Base-by-base conservation (phyloP, 2,888 invertebrate species). In the Drosophila limbata region DNA sequence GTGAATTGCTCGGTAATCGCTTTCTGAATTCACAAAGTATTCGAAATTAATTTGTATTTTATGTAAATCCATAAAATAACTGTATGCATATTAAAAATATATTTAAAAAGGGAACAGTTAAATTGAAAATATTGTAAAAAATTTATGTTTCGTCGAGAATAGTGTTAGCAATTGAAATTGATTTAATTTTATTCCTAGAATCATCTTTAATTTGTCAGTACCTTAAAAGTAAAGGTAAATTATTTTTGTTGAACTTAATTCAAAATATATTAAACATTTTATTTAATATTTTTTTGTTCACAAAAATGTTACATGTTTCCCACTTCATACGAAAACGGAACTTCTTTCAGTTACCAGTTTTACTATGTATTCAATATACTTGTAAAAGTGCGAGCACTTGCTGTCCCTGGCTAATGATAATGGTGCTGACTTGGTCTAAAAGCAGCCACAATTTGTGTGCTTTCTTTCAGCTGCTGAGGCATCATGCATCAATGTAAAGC, bases 361-460 rank as follows among this genome's bases (percentile, higher is more conserved):
- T 8, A 13, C 10, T 6, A 17, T 11, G 6, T 21, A 10, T 11
- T 9, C 2, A 13, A 11, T 4, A 5, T 8, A 4, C 25, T 25
- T 25, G 4, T 5, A 47, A 19, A 11, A 31, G 15, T 47, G 3
- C 17, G 10, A 15, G 48, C 25, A 35, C 21, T 37, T 15, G 51
- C 15, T 42, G 25, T 10, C 25, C 13, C 11, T 35, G n/a, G 10
- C 25, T 60, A 66, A 56, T 63, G 64, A 47, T 39, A 19, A 44
- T 63, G 21, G 28, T 21, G 55, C 19, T 35, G 47, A 52, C 52
- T 68, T 45, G 10, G 51, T 57, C 57, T 86, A 77, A 87, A 73
- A 81, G 79, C 79, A 77, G 52, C 79, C 71, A 79, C 87, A 81
- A 79, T 66, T 81, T 47, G 45, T 47, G 56, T 33, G 31, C 31